A percentile compares a stretch with the other conserved stretches of the same genome.
These are phyloP conservation scores for Megalopta genalis DNA, from an alignment of 1,140 invertebrate genomes.

Conservation along the genomic window DNA sequence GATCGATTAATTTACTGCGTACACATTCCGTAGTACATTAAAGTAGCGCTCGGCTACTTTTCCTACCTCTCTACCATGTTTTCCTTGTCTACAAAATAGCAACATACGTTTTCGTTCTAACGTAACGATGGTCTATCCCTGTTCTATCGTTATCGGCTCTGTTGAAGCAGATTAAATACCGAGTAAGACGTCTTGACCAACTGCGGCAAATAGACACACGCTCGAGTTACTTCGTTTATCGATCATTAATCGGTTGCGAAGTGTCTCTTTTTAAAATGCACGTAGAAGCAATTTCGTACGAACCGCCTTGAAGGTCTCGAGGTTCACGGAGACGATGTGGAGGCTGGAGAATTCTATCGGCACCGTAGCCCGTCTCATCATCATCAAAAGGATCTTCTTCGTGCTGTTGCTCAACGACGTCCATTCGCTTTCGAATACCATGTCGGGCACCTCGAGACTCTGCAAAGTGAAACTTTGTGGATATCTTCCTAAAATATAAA, in stretches of 20 bases:
- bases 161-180: conserved; percentile 58
- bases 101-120: too few relatives aligned
- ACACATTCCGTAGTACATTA: too few relatives aligned
- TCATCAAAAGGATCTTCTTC: conserved; percentile 24
- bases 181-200: conserved; percentile 65
- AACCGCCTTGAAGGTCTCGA: conserved; percentile 47
- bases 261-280: too few relatives aligned
- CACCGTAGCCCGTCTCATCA: conserved; percentile 37
- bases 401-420: background rate
- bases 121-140: too few relatives aligned
- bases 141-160: background rate
- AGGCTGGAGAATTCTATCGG: conserved; percentile 38
- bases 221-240: background rate
- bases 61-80: too few relatives aligned
- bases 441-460: conserved; percentile 14
- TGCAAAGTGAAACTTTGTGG: background rate
- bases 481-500: too few relatives aligned
- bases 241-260: too few relatives aligned
- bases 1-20: background rate
- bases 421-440: conserved; percentile 42
- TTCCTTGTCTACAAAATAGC: too few relatives aligned
- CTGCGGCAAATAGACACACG: conserved; percentile 43
- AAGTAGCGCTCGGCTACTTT: too few relatives aligned
- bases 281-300: conserved; percentile 19
- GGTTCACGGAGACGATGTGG: conserved; percentile 31